phyloP scores from a whole-genome alignment of 2,888 invertebrate genomes.

The Spialia ferax region DNA sequence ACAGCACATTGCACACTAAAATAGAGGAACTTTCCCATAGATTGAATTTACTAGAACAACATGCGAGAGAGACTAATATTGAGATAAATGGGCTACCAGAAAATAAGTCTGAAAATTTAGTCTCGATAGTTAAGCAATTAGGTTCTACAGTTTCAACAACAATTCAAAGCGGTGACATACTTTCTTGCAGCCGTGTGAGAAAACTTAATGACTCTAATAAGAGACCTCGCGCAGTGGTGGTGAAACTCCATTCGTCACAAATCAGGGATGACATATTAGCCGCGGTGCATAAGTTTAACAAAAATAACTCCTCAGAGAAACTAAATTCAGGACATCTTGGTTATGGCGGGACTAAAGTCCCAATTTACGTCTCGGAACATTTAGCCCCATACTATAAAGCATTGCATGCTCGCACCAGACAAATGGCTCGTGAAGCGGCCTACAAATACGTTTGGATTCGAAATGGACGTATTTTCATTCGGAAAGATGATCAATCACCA shows the following conservation, averaged over 20 bases:
- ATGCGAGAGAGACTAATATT: not conserved
- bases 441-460: constrained; percentile 2
- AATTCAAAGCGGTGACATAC: not conserved
- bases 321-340: not conserved
- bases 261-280: not conserved
- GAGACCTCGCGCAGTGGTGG: not conserved
- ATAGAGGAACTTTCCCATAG: no score
- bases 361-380: not conserved
- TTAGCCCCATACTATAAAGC: not conserved
- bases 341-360: not conserved
- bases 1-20: no score
- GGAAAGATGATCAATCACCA: not conserved
- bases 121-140: not conserved
- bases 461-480: not conserved
- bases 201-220: not conserved
- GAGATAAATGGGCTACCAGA: not conserved
- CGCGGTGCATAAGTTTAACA: not conserved
- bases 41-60: not conserved
- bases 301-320: not conserved
- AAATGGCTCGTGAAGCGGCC: not conserved
- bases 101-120: not conserved
- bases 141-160: not conserved
- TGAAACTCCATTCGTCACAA: not conserved
- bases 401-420: not conserved
- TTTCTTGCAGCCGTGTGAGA: not conserved